Evolutionary conservation across 2,113 vertebrate genomes (phyloP).

Genomic region (Apaloderma vittatum): DNA sequence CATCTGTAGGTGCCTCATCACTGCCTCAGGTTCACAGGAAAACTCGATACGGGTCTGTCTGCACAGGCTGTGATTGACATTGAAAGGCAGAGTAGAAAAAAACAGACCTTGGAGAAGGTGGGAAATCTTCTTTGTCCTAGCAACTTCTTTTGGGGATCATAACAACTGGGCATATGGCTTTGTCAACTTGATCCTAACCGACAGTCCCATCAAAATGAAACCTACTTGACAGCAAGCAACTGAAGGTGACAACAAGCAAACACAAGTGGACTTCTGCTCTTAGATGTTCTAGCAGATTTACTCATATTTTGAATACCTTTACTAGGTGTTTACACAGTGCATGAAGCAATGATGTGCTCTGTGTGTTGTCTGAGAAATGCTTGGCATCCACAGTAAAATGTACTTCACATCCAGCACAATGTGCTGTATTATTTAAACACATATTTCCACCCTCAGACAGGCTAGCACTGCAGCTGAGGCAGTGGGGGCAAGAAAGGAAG

Average conservation of each 20-base stretch:
- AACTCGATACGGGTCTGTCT: not conserved
- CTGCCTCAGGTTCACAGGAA: not conserved
- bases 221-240: fast-evolving
- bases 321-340: too few species aligned
- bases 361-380: not conserved
- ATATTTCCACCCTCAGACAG: not conserved
- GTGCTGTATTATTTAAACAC: not conserved
- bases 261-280: not conserved
- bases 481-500: not conserved
- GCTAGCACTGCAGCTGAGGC: not conserved
- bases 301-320: fast-evolving
- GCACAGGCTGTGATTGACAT: fast-evolving
- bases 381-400: not conserved
- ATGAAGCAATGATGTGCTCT: not conserved
- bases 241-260: not conserved
- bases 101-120: not conserved
- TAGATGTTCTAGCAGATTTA: not conserved
- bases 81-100: not conserved
- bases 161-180: not conserved
- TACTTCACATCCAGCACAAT: not conserved
- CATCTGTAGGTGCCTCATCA: fast-evolving
- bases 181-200: fast-evolving
- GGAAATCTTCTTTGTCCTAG: not conserved
- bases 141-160: not conserved
- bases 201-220: not conserved